Evolutionary conservation across 2,113 vertebrate genomes (phyloP), one percentile per base, ranked within the genome.

Genomic region (Talpa occidentalis): DNA sequence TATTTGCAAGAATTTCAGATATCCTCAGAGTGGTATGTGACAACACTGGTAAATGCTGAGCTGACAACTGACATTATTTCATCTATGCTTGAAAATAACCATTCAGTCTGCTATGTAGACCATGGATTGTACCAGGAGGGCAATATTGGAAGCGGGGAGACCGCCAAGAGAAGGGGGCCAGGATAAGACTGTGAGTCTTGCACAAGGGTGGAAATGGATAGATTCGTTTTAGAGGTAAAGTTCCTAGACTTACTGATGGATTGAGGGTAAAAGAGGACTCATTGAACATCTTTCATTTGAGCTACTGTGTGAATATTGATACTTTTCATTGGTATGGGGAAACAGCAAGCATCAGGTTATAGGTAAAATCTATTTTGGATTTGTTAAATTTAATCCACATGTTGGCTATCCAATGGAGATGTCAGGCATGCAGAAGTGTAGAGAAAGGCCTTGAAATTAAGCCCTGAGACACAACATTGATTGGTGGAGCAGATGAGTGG

Each of bases 261-360:
- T 2, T 44, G 37, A 56, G 21, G 22, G 15, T 59, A 49, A 87
- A 82, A 66, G 62, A 69, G n/a, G 10, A 42, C 9, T 89, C 4
- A 30, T 66, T 76, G n/a, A 70, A 81, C 17, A n/a, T 52, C 82
- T 93, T 92, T 69, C 32, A 40, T 19, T 90, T 88, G 28, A 87
- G 17, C 3, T 86, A 19, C 2, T 78, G 10, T 82, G 49, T 62
- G 49, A 73, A 11, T 72, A 69, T 16, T 69, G n/a, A 62, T 76
- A 26, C n/a, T 69, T 95, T 67, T 42, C 67, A 86, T 14, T 9
- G 47, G 8, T 12, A 6, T 70, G 30, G 54, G 16, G 64, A 81
- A 81, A 91, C 1, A 78, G 54, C 76, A 35, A 30, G 56, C 84
- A 72, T 32, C 22, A 88, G 54, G 3, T 67, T 80, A 49, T 42